Evolutionary conservation across 2,113 vertebrate genomes (phyloP), one percentile per base, ranked within the genome.

Genomic region (Vulpes vulpes): DNA sequence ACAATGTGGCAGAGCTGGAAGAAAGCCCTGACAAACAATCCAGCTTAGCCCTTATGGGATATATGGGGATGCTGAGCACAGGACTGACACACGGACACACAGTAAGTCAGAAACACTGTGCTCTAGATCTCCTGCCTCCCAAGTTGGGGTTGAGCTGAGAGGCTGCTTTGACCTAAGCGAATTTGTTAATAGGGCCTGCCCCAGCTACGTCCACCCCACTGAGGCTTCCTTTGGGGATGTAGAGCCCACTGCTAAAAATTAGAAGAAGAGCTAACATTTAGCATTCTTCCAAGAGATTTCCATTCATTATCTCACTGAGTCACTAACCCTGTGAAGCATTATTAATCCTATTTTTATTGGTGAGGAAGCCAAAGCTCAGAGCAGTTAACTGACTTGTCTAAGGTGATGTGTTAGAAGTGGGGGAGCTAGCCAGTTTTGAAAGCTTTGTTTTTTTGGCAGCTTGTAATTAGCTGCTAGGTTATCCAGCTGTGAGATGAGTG

Each of bases 401-500:
- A 69, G 67, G 38, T 62, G n/a, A 79, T 60, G 60, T 12, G 8
- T 87, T 65, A 55, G 69, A 94, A 91, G 65, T 27, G 5, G 35
- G 15, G 59, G 38, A 90, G 8, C 32, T 86, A 6, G 30, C 43
- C 43, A 43, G 4, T 53, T 35, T 83, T 17, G 49, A 62, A 30
- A 64, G 38, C 65, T 92, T 79, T 57, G n/a, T 16, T 92, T 43
- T 43, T 92, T 43, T 43, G 43, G 43, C 43, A 43, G 43, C 43
- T 95, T 95, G 30, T 76, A 82, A 64, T 94, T 79, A 92, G 85
- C 51, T 38, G 51, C 87, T 57, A 88, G 7, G 74, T 92, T 89
- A 87, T 38, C 23, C 17, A 83, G 62, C 25, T 62, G 53, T 91
- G 64, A 78, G 73, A 60, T 81, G 83, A 69, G 15, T 38, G 15